These are phyloP conservation scores for Acholoe squamosa DNA, from an alignment of 2,888 invertebrate genomes.

Conservation along the genomic window DNA sequence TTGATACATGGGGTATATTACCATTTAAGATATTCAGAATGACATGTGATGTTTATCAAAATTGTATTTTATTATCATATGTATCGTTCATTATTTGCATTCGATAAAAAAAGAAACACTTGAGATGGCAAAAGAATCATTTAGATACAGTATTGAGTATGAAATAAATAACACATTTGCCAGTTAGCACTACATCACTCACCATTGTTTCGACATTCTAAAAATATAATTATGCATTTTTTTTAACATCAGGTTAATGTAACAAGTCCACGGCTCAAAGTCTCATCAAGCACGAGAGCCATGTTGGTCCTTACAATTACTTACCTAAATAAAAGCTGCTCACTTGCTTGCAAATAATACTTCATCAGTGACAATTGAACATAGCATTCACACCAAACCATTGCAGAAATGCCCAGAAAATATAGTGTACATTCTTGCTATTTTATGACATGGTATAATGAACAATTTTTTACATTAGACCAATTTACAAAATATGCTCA, in stretches of 20 bases:
- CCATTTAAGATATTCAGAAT: too few species aligned
- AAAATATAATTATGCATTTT: slow-evolving; percentile 44
- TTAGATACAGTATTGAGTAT: slow-evolving; percentile 38
- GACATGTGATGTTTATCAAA: background rate
- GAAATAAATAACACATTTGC: slow-evolving; percentile 32
- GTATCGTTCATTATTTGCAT: slow-evolving; percentile 43
- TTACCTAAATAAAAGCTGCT: background rate
- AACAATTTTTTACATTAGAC: background rate
- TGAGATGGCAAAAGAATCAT: slow-evolving; percentile 53
- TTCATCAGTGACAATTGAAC: background rate
- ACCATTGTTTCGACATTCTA: background rate
- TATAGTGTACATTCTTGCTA: background rate
- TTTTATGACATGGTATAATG: background rate
- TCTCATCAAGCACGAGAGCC: background rate
- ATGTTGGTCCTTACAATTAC: slow-evolving; percentile 17
- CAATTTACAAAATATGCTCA: background rate
- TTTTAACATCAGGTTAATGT: background rate
- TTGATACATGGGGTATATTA: too few species aligned
- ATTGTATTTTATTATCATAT: slow-evolving; percentile 42
- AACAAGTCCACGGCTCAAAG: slow-evolving; percentile 11
- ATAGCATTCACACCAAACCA: background rate
- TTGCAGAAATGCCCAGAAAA: background rate
- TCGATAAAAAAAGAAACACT: slow-evolving; percentile 41
- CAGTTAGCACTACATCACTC: slow-evolving; percentile 38
- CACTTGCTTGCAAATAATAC: slow-evolving; percentile 4